Percentiles rank a stretch among this genome's conserved stretches.
These are phyloP conservation scores for Triplophysa dalaica DNA, from an alignment of 2,113 vertebrate genomes.

Conservation along the genomic window DNA sequence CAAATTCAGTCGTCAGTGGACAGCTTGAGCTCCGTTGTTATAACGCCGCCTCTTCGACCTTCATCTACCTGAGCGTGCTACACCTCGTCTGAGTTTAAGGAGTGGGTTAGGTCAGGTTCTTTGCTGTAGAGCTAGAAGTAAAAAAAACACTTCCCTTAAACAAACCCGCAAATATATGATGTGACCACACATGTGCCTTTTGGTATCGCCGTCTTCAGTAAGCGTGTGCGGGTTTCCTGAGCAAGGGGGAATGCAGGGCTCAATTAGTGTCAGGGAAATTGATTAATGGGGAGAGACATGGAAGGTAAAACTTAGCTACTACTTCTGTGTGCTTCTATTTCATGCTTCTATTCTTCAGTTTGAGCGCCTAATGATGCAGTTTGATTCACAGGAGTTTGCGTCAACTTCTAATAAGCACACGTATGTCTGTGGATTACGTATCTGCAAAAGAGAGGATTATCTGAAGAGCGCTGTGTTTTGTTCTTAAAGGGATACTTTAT, in stretches of 20 bases:
- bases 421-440: no score
- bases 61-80: constrained; percentile 17
- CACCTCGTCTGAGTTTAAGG: neutral
- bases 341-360: constrained; percentile 43
- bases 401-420: neutral
- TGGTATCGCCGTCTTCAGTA: neutral
- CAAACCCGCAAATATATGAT: constrained; percentile 44
- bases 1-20: constrained; percentile 13
- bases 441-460: neutral
- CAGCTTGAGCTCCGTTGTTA: constrained; percentile 7
- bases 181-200: constrained; percentile 39
- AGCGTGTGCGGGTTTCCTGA: constrained; percentile 15
- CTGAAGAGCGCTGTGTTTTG: neutral
- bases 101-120: constrained; percentile 8
- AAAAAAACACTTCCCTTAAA: neutral
- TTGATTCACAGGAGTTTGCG: constrained; percentile 4
- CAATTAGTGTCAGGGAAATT: constrained; percentile 53
- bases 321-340: constrained; percentile 50
- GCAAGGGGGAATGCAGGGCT: constrained; percentile 41
- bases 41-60: constrained; percentile 11
- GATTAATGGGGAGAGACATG: constrained; percentile 52
- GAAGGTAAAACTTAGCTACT: constrained; percentile 48
- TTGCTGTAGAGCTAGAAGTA: constrained; percentile 53
- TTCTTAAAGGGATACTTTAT: neutral
- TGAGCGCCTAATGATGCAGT: constrained; percentile 35